Evolutionary conservation across 53 echinoderm and acorn worm genomes (phyloP), one percentile per base, ranked within the genome.

Genomic region (Astropecten irregularis): DNA sequence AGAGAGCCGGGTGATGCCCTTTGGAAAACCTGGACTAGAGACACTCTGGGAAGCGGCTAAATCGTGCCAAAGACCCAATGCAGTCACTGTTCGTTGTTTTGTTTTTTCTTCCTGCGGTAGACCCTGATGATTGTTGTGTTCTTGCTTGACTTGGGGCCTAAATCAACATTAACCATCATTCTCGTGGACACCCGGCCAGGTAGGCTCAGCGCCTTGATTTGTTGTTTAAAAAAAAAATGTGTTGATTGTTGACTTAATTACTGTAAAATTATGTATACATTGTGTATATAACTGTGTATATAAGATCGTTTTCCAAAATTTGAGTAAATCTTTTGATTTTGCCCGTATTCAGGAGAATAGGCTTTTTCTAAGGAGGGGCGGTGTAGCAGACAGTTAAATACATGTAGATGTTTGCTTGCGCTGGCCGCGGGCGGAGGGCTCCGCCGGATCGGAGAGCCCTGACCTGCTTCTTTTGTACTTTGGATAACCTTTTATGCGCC

Each of bases 271-370:
- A 18, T 50, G 16, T 14, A 50, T n/a, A n/a, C n/a, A 14, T 50
- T 50, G 50, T 14, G 6, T 50, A 50, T 15, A 50, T 8, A 50
- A 50, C 15, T n/a, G n/a, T n/a, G n/a, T n/a, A n/a, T n/a, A 18
- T 15, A 15, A 18, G 16, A 50, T 50, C 15, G 3, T 1, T 15
- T 15, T 4, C 1, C 2, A 40, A 40, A 40, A 36, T 18, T 14
- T 36, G 14, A 64, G 16, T 14, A 50, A 64, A 11, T 1, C 0
- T 14, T 14, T 2, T 64, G 7, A 15, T 64, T 64, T 3, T 18
- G 14, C 34, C 34, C 31, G n/a, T 64, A 64, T 64, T 64, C 64
- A 64, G 64, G 40, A 65, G 66, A 37, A 65, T 65, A 65, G 36
- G 35, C 37, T n/a, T n/a, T n/a, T n/a, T n/a, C n/a, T n/a, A n/a